Evolutionary conservation across 2,113 vertebrate genomes (phyloP), one percentile per base, ranked within the genome.

Genomic region (Trichechus manatus): DNA sequence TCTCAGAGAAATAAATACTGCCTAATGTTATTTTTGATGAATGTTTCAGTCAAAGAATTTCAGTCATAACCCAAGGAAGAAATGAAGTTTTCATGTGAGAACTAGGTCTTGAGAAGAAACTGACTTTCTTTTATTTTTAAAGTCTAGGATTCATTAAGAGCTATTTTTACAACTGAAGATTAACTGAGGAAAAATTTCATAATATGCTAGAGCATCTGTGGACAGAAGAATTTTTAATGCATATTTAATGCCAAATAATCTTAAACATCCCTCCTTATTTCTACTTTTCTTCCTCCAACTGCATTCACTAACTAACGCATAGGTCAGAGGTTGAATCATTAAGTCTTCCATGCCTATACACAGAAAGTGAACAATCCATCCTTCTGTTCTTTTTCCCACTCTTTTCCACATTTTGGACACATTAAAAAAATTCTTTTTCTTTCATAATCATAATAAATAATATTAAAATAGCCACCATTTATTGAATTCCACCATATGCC

Each of bases 11-110:
- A 47, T 36, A 79, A 72, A 78, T 23, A 70, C 39, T 92, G 59
- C 17, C 44, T 85, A 39, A 17, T 89, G 36, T 47, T 95, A 56
- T 86, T 91, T 95, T 50, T 85, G 33, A 80, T 88, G 47, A 91
- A 66, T 81, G 42, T 72, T 92, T 89, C 29, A n/a, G 5, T 85
- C 39, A 31, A 77, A 84, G 47, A 77, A 23, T 68, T 61, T 63
- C 22, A 56, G 22, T 63, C 42, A 72, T 77, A 91, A 80, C 36
- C 85, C 19, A 85, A 80, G 39, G 86, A 95, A 93, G 70, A 96
- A 95, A 91, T 36, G 14, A 4, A 53, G 53, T 84, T 79, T 89
- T 85, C 23, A 70, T 85, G 70, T 85, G 47, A 88, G 39, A 95
- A 88, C 6, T 5, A 81, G 14, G 11, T 53, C 50, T 66, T 96